Conservation (phyloP, 2,113 vertebrate species). For the Psilopogon haemacephalus region DNA sequence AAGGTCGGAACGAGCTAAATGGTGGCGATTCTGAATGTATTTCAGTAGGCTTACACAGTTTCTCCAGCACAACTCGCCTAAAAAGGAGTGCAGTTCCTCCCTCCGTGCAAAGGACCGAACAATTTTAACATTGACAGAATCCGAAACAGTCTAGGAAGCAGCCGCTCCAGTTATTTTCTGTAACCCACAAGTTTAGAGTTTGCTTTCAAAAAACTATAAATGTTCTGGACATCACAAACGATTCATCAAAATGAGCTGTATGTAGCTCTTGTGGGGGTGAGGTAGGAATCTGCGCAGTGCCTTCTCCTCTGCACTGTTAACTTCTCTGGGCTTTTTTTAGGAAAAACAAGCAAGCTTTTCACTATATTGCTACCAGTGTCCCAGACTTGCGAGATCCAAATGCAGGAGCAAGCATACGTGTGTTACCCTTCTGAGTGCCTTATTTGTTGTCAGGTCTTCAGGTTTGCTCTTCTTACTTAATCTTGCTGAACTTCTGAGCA, state of each 20-base stretch:
- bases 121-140: not conserved
- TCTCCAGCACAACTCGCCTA: not conserved
- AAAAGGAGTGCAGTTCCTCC: not conserved
- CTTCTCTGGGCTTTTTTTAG: not conserved
- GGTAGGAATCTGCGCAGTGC: rapidly evolving
- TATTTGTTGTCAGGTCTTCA: not conserved
- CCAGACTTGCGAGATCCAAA: not conserved
- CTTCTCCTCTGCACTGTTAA: not conserved
- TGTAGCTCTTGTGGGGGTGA: not conserved
- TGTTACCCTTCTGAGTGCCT: not conserved
- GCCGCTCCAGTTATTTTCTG: not conserved
- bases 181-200: not conserved
- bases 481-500: not conserved
- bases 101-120: not conserved
- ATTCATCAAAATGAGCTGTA: not conserved
- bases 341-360: not conserved
- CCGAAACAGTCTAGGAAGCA: not conserved
- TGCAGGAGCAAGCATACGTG: not conserved
- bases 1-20: not conserved
- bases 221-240: not conserved
- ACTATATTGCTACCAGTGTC: not conserved
- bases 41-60: not conserved
- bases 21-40: not conserved
- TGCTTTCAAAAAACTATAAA: not conserved
- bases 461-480: not conserved